Evolutionary conservation across 2,888 invertebrate genomes (phyloP).

Genomic region (Ectropis crepuscularia): DNA sequence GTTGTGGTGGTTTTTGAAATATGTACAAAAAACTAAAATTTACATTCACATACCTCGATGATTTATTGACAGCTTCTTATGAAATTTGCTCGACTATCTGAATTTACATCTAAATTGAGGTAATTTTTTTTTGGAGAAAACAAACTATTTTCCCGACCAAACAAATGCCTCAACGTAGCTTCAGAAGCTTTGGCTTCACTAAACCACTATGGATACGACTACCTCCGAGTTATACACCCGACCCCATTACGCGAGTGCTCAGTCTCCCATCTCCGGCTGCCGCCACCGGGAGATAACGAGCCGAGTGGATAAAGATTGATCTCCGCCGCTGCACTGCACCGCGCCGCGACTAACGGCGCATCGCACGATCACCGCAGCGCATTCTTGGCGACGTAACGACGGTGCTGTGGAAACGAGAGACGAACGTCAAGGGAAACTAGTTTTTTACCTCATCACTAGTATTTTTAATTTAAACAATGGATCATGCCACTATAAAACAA

Average conservation of each 20-base stretch:
- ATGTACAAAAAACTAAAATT: too few relatives aligned
- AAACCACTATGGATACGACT: neutral
- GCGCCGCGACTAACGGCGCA: neutral
- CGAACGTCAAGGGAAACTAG: neutral
- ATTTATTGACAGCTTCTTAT: too few relatives aligned
- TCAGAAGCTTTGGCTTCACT: neutral
- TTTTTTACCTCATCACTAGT: too few relatives aligned
- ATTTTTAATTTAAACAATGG: too few relatives aligned
- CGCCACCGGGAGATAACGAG: constrained; percentile 20
- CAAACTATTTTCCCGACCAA: neutral
- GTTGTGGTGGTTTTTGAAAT: too few relatives aligned
- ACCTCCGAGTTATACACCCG: neutral
- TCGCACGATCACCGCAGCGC: constrained; percentile 36
- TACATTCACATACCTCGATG: too few relatives aligned
- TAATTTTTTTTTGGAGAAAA: too few relatives aligned
- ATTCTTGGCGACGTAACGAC: constrained; percentile 42
- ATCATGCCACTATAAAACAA: too few relatives aligned
- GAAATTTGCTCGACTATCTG: too few relatives aligned
- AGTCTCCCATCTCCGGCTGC: constrained; percentile 1
- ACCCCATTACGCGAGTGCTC: neutral
- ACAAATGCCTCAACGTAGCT: too few relatives aligned
- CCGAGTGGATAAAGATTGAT: constrained; percentile 28
- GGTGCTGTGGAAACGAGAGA: constrained; percentile 2
- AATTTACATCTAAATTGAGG: too few relatives aligned
- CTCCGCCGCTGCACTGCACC: constrained; percentile 13